Evolutionary conservation across 2,797 vertebrate genomes (phyloP).

Genomic region (Clamator glandarius): DNA sequence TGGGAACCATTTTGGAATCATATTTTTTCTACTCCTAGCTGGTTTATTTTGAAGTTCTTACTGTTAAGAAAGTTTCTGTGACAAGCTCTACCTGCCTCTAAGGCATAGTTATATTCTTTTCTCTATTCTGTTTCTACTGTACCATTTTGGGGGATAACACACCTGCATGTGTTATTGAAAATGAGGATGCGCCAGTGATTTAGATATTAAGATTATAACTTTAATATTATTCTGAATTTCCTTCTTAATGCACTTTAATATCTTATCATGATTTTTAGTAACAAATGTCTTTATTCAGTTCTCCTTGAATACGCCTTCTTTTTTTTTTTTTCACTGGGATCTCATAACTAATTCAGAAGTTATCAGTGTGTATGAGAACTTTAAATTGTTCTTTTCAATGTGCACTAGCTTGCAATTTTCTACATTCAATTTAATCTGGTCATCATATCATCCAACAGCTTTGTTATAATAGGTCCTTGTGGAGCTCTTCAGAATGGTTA

Average conservation of each 20-base stretch:
- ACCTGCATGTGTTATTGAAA: neutral
- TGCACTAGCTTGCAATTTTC: conserved; percentile 27
- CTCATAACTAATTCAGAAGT: conserved; percentile 48
- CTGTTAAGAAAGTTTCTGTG: neutral
- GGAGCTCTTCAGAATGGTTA: neutral
- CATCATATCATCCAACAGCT: neutral
- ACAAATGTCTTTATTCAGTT: neutral
- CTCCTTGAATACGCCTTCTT: neutral
- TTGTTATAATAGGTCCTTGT: conserved; percentile 13
- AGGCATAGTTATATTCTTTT: neutral
- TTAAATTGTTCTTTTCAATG: conserved; percentile 37
- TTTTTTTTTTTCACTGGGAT: neutral
- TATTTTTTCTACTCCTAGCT: neutral
- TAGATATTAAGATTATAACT: neutral
- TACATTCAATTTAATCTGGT: conserved; percentile 31
- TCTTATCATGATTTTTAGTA: neutral
- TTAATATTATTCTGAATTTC: neutral
- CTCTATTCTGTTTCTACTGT: neutral
- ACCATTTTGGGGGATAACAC: neutral
- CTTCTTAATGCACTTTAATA: neutral
- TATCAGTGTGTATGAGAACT: neutral
- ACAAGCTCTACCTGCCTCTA: neutral
- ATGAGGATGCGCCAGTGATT: neutral
- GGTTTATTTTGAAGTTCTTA: neutral
- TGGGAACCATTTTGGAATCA: neutral